Evolutionary conservation across 1,140 invertebrate genomes (phyloP).

Genomic region (Arion vulgaris): DNA sequence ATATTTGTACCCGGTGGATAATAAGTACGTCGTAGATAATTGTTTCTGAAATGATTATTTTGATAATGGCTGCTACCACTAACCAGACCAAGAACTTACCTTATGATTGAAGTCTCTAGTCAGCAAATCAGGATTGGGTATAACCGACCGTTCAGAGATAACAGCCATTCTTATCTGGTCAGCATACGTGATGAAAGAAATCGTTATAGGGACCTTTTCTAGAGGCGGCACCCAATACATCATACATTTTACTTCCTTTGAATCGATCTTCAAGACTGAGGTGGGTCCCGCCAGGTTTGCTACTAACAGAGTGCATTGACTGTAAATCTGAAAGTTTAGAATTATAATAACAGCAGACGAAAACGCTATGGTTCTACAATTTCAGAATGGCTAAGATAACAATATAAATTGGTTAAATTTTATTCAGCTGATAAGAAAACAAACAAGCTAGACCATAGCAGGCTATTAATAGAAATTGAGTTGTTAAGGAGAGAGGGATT

Average conservation of each 20-base stretch:
- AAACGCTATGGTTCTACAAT: too few species aligned
- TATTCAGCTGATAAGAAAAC: too few species aligned
- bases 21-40: too few species aligned
- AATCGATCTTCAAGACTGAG: conserved; percentile 68
- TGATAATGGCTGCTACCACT: too few species aligned
- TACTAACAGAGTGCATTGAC: conserved; percentile 34
- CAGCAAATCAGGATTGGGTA: conserved; percentile 68
- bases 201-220: conserved; percentile 72
- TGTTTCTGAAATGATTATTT: too few species aligned
- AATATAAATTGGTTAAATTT: too few species aligned
- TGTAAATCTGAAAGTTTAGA: not conserved
- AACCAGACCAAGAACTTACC: conserved; percentile 49
- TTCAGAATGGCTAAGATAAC: too few species aligned
- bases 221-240: conserved; percentile 74
- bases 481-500: too few species aligned
- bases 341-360: not conserved
- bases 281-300: conserved; percentile 71
- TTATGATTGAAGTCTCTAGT: conserved; percentile 67
- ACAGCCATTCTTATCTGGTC: conserved; percentile 75
- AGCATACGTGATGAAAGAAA: conserved; percentile 76
- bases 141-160: conserved; percentile 72
- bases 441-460: too few species aligned
- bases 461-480: too few species aligned
- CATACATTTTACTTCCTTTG: conserved; percentile 73
- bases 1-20: too few species aligned